phyloP scores from a whole-genome alignment of 2,888 invertebrate species.

The Allophyes oxyacanthae region DNA sequence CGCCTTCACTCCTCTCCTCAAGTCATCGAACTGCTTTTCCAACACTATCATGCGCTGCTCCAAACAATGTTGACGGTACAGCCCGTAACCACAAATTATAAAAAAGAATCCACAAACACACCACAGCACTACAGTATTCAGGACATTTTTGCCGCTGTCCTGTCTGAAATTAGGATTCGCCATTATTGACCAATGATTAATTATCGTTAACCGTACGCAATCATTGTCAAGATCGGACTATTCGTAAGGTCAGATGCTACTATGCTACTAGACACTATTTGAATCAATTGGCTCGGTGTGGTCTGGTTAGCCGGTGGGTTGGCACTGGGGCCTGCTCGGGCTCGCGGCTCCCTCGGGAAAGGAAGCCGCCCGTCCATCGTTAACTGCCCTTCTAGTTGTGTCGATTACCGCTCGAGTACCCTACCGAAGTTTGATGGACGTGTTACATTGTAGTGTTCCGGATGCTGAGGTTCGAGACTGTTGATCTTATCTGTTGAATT shows the following conservation, averaged over 20 bases:
- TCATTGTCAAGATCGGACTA: constrained; percentile 64
- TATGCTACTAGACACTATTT: too few relatives aligned
- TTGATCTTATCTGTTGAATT: constrained; percentile 41
- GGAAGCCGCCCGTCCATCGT: constrained; percentile 82
- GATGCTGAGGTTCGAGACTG: constrained; percentile 70
- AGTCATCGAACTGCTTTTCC: constrained; percentile 71
- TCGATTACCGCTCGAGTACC: constrained; percentile 82
- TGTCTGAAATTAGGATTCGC: constrained; percentile 69
- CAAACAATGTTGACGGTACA: constrained; percentile 79
- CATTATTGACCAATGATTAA: constrained; percentile 64
- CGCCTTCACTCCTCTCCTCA: constrained; percentile 52
- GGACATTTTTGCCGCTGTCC: constrained; percentile 70
- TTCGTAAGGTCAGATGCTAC: constrained; percentile 53
- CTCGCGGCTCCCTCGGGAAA: constrained; percentile 79
- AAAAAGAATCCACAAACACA: constrained; percentile 80
- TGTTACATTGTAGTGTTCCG: constrained; percentile 76
- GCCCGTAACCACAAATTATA: constrained; percentile 76
- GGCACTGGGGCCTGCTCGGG: constrained; percentile 58
- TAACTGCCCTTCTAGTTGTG: constrained; percentile 87
- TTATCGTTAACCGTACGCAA: constrained; percentile 27
- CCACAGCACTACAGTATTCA: constrained; percentile 82
- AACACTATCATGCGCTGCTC: constrained; percentile 78
- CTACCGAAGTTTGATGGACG: constrained; percentile 86
- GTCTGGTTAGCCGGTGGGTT: constrained; percentile 53
- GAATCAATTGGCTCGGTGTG: constrained; percentile 53